Base-by-base conservation (phyloP, 2,888 invertebrate species). In the Meteorus cinctellus region DNA sequence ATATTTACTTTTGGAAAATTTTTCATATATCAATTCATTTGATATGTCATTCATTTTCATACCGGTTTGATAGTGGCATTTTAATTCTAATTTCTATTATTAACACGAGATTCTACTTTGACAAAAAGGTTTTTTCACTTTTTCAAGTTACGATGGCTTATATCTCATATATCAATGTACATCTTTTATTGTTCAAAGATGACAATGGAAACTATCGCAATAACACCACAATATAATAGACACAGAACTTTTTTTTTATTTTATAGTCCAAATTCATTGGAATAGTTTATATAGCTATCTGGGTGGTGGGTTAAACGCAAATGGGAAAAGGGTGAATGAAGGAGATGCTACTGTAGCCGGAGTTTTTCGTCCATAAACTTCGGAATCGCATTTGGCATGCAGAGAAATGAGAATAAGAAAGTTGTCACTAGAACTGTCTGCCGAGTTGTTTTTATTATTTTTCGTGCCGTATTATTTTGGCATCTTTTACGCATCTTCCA, bases 231-330 rank as follows among this genome's bases (percentile, higher is more conserved):
- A 48, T 36, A 66, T 66, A 66, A 48, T 72, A 65, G 48, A 48
- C 48, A 48, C 48, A 73, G 59, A 55, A 73, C 59, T 31, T n/a
- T 55, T 55, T n/a, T 27, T 8, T 24, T 24, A 27, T 73, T 73
- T 72, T 73, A 36, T 60, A 34, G 31, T 63, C 31, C 6, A 31
- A 34, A 73, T 65, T 34, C 55, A 66, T 73, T 73, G 73, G 66
- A 73, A 73, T 73, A 73, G 73, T 73, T 73, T 67, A 66, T 73
- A 73, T 65, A 66, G 27, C 63, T 34, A 63, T 63, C 31, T n/a
- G n/a, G 34, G 31, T 63, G 48, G 48, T n/a, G 48, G 2, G 48
- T n/a, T 16, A n/a, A n/a, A 16, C 12, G 65, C 34, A 10, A n/a
- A n/a, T 8, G 34, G n/a, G 36, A 19, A 19, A 36, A 45, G 24